Evolutionary conservation across 2,888 invertebrate species (phyloP).

Genomic region (Lasioglossum oenotherae): DNA sequence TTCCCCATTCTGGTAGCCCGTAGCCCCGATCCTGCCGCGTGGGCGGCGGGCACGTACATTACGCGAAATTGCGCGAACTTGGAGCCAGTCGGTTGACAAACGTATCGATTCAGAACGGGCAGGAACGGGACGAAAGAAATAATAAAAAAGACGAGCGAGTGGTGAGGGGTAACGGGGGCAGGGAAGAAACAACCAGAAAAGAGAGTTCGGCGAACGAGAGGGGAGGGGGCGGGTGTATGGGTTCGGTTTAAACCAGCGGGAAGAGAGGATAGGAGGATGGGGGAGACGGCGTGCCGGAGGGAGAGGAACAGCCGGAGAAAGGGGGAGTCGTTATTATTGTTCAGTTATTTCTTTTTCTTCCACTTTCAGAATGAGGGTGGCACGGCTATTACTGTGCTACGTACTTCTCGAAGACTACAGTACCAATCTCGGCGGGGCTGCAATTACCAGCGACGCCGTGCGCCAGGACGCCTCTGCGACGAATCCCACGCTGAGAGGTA

Average conservation of each 20-base stretch:
- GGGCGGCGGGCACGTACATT: constrained; percentile 50
- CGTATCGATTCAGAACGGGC: constrained; percentile 58
- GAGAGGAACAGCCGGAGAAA: constrained; percentile 3
- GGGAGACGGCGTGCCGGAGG: not conserved
- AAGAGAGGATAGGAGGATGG: not conserved
- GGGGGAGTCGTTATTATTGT: constrained; percentile 65
- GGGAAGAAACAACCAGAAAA: constrained; percentile 28
- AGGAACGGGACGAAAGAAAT: constrained; percentile 14
- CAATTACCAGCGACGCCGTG: constrained; percentile 78
- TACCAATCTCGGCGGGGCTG: constrained; percentile 77
- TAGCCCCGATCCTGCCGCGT: constrained; percentile 21
- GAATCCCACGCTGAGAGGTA: constrained; percentile 71
- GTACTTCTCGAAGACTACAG: constrained; percentile 82
- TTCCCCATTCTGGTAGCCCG: constrained; percentile 28
- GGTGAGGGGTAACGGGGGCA: not conserved
- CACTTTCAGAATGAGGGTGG: constrained; percentile 82
- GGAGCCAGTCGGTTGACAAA: constrained; percentile 55
- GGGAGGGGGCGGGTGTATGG: not conserved
- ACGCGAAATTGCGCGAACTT: constrained; percentile 63
- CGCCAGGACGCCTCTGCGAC: constrained; percentile 77
- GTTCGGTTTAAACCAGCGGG: not conserved
- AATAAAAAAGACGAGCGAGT: constrained; percentile 13
- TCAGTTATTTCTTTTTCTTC: constrained; percentile 62
- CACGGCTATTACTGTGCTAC: constrained; percentile 83
- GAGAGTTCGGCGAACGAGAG: not conserved